Percentiles rank a stretch among this genome's conserved stretches.
phyloP scores from a whole-genome alignment of 2,888 invertebrate species.

The Lacanobia oleracea region DNA sequence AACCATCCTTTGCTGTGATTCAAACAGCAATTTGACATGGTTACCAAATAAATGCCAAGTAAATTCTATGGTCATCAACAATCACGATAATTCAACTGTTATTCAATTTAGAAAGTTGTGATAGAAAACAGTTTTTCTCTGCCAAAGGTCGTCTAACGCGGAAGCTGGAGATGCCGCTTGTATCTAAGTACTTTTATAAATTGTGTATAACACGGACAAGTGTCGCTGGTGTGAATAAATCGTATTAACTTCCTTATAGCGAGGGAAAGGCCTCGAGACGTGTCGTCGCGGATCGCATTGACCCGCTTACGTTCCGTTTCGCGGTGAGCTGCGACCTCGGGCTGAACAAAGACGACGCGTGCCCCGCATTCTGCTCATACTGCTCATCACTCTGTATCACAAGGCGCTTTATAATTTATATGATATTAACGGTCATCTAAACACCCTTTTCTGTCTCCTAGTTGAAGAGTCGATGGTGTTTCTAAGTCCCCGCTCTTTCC shows the following conservation, averaged over 20 bases:
- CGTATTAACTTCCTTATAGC: conserved; percentile 75
- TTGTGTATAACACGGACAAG: conserved; percentile 47
- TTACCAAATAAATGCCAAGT: conserved; percentile 33
- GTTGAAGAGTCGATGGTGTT: not conserved
- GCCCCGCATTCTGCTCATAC: conserved; percentile 66
- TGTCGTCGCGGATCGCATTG: conserved; percentile 79
- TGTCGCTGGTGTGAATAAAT: conserved; percentile 68
- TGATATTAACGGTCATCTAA: conserved; percentile 57
- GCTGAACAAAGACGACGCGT: conserved; percentile 72
- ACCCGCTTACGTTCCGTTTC: conserved; percentile 76
- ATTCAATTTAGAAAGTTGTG: conserved; percentile 58
- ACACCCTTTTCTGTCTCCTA: conserved; percentile 17
- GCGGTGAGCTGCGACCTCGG: conserved; percentile 65
- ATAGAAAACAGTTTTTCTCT: conserved; percentile 43
- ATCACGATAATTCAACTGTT: conserved; percentile 40
- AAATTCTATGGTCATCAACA: conserved; percentile 34
- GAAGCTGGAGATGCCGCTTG: conserved; percentile 38
- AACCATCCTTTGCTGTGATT: conserved; percentile 2
- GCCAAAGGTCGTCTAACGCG: conserved; percentile 51
- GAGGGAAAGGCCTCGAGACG: conserved; percentile 81
- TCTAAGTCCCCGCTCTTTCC: not conserved
- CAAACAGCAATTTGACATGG: conserved; percentile 26
- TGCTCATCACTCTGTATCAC: conserved; percentile 66
- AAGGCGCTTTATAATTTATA: conserved; percentile 53
- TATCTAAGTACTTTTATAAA: conserved; percentile 52